Conservation (phyloP, 1,140 invertebrate species). For the Drosophila tani region DNA sequence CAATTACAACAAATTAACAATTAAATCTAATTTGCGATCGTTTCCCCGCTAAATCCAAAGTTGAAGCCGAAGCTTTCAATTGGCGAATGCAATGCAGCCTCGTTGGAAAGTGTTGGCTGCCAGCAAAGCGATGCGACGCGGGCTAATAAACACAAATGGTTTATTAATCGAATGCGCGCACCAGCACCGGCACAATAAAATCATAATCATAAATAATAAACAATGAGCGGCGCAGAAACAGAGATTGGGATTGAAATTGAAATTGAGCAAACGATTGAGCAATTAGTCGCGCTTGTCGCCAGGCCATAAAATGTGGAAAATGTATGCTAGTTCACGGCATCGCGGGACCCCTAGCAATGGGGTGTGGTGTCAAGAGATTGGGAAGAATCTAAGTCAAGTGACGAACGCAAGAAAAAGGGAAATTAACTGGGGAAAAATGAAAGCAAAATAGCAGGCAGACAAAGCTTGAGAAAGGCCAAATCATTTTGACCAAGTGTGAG, state of each 20-base stretch:
- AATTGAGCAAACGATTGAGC: slow-evolving; percentile 37
- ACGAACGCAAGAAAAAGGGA: slow-evolving; percentile 7
- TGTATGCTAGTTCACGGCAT: slow-evolving; percentile 50
- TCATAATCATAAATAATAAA: slow-evolving; percentile 48
- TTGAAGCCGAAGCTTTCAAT: slow-evolving; percentile 31
- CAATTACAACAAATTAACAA: slow-evolving; percentile 71
- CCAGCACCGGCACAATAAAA: slow-evolving; percentile 48
- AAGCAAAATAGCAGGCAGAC: slow-evolving; percentile 2
- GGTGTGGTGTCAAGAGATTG: slow-evolving; percentile 1
- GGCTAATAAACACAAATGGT: slow-evolving; percentile 76
- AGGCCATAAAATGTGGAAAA: slow-evolving; percentile 39
- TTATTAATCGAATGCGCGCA: slow-evolving; percentile 70
- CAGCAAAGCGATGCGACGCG: slow-evolving; percentile 47
- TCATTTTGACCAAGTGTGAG: background rate
- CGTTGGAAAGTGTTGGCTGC: slow-evolving; percentile 70
- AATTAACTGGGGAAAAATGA: slow-evolving; percentile 4
- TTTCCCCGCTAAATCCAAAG: slow-evolving; percentile 21
- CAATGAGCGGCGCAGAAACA: slow-evolving; percentile 14
- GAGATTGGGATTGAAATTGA: slow-evolving; percentile 56
- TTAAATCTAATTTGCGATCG: slow-evolving; percentile 64
- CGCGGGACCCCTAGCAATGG: slow-evolving; percentile 14
- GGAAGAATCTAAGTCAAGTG: slow-evolving; percentile 3
- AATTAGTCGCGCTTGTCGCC: slow-evolving; percentile 67
- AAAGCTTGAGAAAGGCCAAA: slow-evolving; percentile 5
- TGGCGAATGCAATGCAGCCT: slow-evolving; percentile 13